Conservation (phyloP, 2,888 invertebrate species). For the Watsonalla binaria region DNA sequence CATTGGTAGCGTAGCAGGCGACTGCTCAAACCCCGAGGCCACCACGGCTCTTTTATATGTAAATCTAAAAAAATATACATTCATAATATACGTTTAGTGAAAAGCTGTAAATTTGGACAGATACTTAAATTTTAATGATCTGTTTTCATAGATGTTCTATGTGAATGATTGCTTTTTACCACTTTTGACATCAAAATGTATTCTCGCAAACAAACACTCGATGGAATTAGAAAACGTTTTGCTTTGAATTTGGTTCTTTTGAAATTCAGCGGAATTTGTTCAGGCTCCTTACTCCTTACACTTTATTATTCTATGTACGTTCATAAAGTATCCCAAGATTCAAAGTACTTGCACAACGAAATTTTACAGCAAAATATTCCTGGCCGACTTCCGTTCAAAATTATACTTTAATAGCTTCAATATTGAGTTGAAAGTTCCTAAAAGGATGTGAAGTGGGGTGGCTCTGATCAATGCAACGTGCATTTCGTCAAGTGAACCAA, state of each 20-base stretch:
- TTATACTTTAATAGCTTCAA: constrained; percentile 14
- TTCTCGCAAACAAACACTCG: background rate
- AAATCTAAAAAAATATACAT: too few relatives aligned
- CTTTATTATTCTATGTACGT: constrained; percentile 45
- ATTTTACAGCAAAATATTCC: constrained; percentile 40
- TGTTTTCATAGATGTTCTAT: too few relatives aligned
- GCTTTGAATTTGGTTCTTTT: constrained; percentile 32
- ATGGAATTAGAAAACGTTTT: background rate
- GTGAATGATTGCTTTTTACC: too few relatives aligned
- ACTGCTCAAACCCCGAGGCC: too few relatives aligned
- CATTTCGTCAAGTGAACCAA: constrained; percentile 54
- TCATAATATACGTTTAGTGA: too few relatives aligned
- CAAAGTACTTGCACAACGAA: constrained; percentile 47
- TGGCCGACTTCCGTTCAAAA: constrained; percentile 13
- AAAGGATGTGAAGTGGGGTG: constrained; percentile 10
- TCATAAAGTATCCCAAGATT: constrained; percentile 55
- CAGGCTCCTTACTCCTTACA: constrained; percentile 38
- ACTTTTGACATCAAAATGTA: too few relatives aligned
- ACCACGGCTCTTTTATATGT: too few relatives aligned
- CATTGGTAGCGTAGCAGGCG: too few relatives aligned
- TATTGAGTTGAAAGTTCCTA: constrained; percentile 23
- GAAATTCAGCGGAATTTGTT: constrained; percentile 47
- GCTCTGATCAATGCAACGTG: constrained; percentile 50
- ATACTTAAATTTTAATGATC: too few relatives aligned
- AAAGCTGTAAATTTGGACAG: too few relatives aligned